Base-by-base conservation (phyloP, 2,888 invertebrate species). In the Tribolium freemani region DNA sequence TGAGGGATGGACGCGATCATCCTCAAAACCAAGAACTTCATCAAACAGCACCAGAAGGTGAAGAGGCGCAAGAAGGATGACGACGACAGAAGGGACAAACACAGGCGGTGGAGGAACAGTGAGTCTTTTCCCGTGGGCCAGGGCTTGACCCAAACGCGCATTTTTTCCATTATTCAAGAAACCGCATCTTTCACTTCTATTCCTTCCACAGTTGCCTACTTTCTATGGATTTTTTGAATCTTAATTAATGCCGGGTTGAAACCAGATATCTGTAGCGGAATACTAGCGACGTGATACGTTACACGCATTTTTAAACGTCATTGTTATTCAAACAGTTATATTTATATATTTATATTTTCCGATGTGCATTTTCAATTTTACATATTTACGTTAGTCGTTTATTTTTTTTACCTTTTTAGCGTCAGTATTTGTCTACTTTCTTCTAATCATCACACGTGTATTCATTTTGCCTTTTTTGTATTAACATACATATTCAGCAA, bases 21-120 rank as follows among this genome's bases (percentile, higher is more conserved):
- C 50, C 78, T 78, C 21, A 83, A 80, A 77, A 84, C 83, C 20
- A 84, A 85, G 69, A 80, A 80, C 72, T 85, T 82, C 57, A 77
- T 84, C 50, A 84, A 82, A 58, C 74, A 75, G 13, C 70, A 74
- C 16, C 76, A 78, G 74, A 58, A 76, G 76, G 69, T 46, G 69
- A 77, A 69, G 66, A 67, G 53, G 68, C 76, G 21, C 64, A 76
- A 67, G 13, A 16, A 10, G 13, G 71, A 69, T 11, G 69, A 74
- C 16, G 67, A 73, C 5, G 56, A 74, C 50, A 76, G 80, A 51
- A 73, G 77, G 61, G 26, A 66, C 13, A 78, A 77, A 31, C 78
- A 77, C 70, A 70, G 21, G 44, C 26, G 81, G 64, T 82, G 82
- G 82, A 77, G 80, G 69, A 83, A 83, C 73, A 77, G 83, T 83